Conservation (phyloP, 2,888 invertebrate genomes). For the Mystacides longicornis region DNA sequence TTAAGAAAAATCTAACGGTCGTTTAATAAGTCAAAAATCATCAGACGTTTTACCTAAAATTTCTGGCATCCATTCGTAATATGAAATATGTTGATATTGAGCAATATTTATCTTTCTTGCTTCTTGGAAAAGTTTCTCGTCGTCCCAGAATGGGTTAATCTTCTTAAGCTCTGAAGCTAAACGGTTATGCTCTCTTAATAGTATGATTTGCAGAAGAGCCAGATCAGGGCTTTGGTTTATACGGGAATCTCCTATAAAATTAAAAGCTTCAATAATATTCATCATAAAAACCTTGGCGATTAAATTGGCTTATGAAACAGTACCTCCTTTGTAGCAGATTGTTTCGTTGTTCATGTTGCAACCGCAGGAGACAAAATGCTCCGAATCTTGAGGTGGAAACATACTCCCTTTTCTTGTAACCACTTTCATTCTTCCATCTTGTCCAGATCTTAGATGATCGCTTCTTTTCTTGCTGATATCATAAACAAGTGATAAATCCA, state of each 20-base stretch:
- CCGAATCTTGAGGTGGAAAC: background rate
- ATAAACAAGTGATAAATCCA: slow-evolving; percentile 34
- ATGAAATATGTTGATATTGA: slow-evolving; percentile 44
- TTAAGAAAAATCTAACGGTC: too few relatives aligned
- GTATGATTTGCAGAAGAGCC: slow-evolving; percentile 41
- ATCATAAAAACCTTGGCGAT: background rate
- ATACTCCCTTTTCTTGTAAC: background rate
- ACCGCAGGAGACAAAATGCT: background rate
- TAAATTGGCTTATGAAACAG: background rate
- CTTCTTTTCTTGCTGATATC: slow-evolving; percentile 27
- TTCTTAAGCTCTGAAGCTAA: slow-evolving; percentile 36
- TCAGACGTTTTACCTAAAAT: slow-evolving; percentile 34
- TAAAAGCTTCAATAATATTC: slow-evolving; percentile 29
- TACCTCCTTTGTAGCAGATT: background rate
- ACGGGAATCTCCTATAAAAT: slow-evolving; percentile 34
- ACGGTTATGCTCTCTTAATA: slow-evolving; percentile 46
- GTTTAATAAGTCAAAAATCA: slow-evolving; percentile 29
- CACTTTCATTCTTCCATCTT: background rate
- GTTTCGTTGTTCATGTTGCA: background rate
- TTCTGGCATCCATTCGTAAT: slow-evolving; percentile 48
- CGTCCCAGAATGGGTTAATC: slow-evolving; percentile 48
- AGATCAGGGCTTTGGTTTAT: slow-evolving; percentile 44
- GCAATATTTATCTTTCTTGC: slow-evolving; percentile 44
- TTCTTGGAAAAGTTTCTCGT: slow-evolving; percentile 46
- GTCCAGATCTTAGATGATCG: slow-evolving; percentile 27